Evolutionary conservation across 2,113 vertebrate genomes (phyloP), one percentile per base, ranked within the genome.

Genomic region (Dicentrarchus labrax): DNA sequence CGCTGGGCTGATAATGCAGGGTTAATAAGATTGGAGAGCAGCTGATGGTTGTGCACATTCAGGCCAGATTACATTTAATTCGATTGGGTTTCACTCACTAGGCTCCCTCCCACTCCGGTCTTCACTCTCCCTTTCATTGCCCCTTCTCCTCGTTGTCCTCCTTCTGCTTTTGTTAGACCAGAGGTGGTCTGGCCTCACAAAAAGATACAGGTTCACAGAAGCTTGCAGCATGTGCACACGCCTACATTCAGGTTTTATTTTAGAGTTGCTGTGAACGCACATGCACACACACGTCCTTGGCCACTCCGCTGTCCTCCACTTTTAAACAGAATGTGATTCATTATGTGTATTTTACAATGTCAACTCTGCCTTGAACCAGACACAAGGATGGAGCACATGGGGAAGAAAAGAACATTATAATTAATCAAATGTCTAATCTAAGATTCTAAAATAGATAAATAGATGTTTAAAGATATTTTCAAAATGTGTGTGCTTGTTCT

Each of bases 61-160:
- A 96, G 96, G 96, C 95, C 95, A 97, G 95, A 98, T 97, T 96
- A 96, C 96, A 91, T 95, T 95, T 98, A 98, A 99, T 98, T 97
- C 96, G 94, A 97, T 99, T 97, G 95, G 94, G 93, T 95, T 96
- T 95, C 94, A 95, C 86, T 91, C 79, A 83, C 78, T 79, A 51
- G 85, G 30, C 81, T 80, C 82, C 84, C 86, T 91, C 88, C 66
- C 51, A 80, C 83, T 86, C 78, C 75, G 48, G 71, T 72, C 56
- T 45, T 22, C 70, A 70, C 36, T 80, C 64, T 76, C 24, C 65
- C 59, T 80, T 75, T 85, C 47, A 76, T 67, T 84, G 38, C 57
- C 60, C 70, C 50, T 69, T 72, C 76, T 80, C 57, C 60, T 85
- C 48, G 76, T 87, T 89, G 88, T 85, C 79, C 68, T 84, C 72